Evolutionary conservation across 2,888 invertebrate species (phyloP), one percentile per base, ranked within the genome.

Genomic region (Papilio elwesi): DNA sequence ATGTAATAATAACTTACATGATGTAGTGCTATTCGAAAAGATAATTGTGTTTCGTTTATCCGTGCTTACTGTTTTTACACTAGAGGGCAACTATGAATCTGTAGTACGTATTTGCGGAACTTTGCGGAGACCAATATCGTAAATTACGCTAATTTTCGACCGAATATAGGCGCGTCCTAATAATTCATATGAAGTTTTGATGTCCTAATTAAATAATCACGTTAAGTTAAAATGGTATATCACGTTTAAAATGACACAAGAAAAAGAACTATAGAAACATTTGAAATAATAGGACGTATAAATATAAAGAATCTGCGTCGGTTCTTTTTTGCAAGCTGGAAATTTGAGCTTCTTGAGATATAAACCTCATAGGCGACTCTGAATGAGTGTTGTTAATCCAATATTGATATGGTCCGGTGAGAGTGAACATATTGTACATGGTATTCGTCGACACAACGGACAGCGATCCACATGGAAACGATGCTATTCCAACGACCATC

Each of bases 401-500:
- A 5, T 81, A 62, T 36, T 84, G 51, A 71, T 91, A 92, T 0
- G 90, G 88, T 7, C 82, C 86, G 51, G 89, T 76, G 4, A 90
- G 78, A 1, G 91, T 91, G 74, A 91, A 91, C 15, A 90, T 82
- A 73, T 89, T 90, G 74, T 88, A 89, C 69, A 81, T 83, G 11
- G 78, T 73, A 5, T 76, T 79, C 13, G 73, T 70, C 48, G 78
- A 70, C 43, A 78, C 79, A 12, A 82, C 68, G 12, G 73, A 66
- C 43, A 89, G 76, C 11, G 77, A 75, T 11, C 87, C 87, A 55
- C 83, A 81, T 0, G 87, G 83, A 47, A 82, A 79, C 8, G 84
- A 85, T 11, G 88, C 75, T 68, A 91, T 71, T n/a, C 85, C 90
- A 15, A 89, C 84, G 8, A 90, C 75, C 74, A 84, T 79, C 0